phyloP scores from a whole-genome alignment of 2,797 vertebrate species.

The Mionectes olivaceus region DNA sequence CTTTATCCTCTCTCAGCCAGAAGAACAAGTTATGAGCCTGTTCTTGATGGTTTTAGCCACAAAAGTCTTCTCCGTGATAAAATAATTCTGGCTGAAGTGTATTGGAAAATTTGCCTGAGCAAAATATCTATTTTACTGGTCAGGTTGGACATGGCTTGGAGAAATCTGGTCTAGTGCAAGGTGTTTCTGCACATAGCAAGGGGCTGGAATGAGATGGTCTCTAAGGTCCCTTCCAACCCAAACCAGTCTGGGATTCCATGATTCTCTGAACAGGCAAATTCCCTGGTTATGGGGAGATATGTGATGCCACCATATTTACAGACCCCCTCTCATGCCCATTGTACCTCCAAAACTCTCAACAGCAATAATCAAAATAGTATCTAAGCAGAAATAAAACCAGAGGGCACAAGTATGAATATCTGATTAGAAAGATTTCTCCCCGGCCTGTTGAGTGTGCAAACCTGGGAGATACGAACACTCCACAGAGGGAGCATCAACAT shows the following conservation, averaged over 20 bases:
- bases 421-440: neutral
- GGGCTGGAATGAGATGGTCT: too few species aligned
- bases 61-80: neutral
- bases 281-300: neutral
- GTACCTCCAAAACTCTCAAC: neutral
- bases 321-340: neutral
- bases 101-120: neutral
- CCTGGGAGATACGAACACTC: neutral
- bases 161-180: neutral
- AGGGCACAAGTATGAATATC: neutral
- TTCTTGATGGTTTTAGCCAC: neutral
- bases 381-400: neutral
- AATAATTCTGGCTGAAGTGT: neutral
- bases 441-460: neutral
- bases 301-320: neutral
- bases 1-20: neutral
- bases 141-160: neutral
- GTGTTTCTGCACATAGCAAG: neutral
- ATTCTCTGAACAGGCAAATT: fast-evolving
- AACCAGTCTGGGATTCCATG: neutral
- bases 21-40: neutral
- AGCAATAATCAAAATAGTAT: neutral
- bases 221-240: neutral
- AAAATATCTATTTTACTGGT: neutral
- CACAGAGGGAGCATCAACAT: neutral